Evolutionary conservation across 2,113 vertebrate species (phyloP), one percentile per base, ranked within the genome.

Genomic region (Nannospalax galili): DNA sequence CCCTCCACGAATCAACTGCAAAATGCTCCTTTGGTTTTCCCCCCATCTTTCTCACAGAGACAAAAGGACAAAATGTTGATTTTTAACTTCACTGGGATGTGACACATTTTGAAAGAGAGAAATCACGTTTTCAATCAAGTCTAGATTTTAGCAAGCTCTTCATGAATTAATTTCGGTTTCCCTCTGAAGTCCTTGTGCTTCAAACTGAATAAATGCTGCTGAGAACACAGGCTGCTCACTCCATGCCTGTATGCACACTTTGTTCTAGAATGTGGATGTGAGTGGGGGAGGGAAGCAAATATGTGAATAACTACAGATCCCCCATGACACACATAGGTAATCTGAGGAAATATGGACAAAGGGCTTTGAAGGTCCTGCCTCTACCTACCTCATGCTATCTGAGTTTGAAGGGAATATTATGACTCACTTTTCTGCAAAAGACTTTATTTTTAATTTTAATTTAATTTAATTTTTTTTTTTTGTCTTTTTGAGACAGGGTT

Each of bases 101-200:
- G 82, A 90, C 60, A 35, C 32, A 72, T 82, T 52, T 77, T 84
- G 69, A 56, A 86, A 72, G 30, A 10, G 17, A 92, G 52, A 72
- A 80, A 48, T 19, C 52, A 89, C 24, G 52, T 88, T 72, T n/a
- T 58, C 69, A 75, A n/a, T 64, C 42, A 70, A 3, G 12, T 86
- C 30, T 35, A 67, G n/a, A 88, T 62, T 91, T 92, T 35, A 91
- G 65, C 17, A 64, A 48, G 26, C 84, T 37, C 73, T 48, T 92
- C 15, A 6, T 65, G 37, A 82, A 52, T 78, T 79, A 42, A 84
- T 78, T 82, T 94, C 60, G 62, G 1, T 22, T 92, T 91, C n/a
- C 69, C 77, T 90, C 35, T 69, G 65, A 72, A 92, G 45, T 15
- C 20, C 42, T 28, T 35, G 4, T 26, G 45, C 74, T 92, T 40